phyloP scores from a whole-genome alignment of 1,140 invertebrate species.

The Pentalonia nigronervosa region DNA sequence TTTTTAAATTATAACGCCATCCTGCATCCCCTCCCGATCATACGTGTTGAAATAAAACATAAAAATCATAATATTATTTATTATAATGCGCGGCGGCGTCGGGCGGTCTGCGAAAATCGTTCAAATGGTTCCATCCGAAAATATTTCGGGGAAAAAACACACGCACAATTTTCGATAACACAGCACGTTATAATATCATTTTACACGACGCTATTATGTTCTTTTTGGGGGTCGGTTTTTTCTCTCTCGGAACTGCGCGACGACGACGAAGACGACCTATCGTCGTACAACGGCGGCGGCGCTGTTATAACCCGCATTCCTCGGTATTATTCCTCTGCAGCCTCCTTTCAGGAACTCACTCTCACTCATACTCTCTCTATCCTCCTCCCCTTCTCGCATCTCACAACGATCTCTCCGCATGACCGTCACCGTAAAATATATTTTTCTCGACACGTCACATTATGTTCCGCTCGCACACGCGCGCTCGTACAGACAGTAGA shows the following conservation, averaged over 20 bases:
- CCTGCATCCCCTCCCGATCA: no score
- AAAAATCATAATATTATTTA: background rate
- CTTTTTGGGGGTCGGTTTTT: slow-evolving; percentile 39
- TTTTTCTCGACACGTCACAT: background rate
- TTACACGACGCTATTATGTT: slow-evolving; percentile 19
- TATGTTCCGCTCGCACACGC: background rate
- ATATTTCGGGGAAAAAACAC: slow-evolving; percentile 14
- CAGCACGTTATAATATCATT: background rate
- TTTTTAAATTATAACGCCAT: background rate
- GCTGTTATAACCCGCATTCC: slow-evolving; percentile 42
- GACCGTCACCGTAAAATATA: background rate
- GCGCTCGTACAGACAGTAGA: background rate
- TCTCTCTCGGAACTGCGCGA: background rate
- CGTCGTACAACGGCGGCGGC: background rate
- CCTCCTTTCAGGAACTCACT: background rate
- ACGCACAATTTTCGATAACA: background rate
- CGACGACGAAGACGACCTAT: background rate
- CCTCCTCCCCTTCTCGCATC: background rate
- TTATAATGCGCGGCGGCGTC: background rate
- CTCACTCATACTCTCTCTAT: background rate
- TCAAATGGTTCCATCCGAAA: background rate
- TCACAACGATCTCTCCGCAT: background rate
- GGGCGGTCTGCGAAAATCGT: background rate
- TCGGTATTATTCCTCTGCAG: background rate
- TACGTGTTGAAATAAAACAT: background rate